Evolutionary conservation across 2,113 vertebrate species (phyloP).

Genomic region (Prolemur simus): DNA sequence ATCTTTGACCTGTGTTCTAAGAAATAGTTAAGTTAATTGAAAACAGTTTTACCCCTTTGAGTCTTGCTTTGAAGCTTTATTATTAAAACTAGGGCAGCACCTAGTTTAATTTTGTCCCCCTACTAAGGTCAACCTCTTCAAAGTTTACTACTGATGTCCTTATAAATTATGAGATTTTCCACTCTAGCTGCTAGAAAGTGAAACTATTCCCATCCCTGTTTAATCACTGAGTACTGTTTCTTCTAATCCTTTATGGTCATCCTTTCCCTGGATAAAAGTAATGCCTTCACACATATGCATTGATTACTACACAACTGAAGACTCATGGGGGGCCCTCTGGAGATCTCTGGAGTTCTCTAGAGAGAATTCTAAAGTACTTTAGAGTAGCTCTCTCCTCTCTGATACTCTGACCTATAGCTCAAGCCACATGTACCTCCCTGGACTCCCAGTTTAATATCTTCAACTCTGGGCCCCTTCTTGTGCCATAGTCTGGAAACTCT

Average conservation of each 20-base stretch:
- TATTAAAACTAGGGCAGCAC: not conserved
- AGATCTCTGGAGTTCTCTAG: not conserved
- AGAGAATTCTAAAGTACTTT: not conserved
- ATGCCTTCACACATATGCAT: not conserved
- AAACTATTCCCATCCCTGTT: not conserved
- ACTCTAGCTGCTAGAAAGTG: not conserved
- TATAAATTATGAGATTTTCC: not conserved
- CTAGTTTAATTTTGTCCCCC: not conserved
- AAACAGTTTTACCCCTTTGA: not conserved
- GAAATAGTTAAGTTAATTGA: not conserved
- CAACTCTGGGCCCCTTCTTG: not conserved
- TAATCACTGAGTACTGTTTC: not conserved
- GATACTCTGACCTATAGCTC: not conserved
- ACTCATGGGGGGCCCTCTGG: not conserved
- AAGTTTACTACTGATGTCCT: not conserved
- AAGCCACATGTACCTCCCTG: not conserved
- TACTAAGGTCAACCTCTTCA: not conserved
- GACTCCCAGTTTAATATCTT: not conserved
- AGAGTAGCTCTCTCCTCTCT: not conserved
- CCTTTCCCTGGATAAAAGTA: not conserved
- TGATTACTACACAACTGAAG: not conserved
- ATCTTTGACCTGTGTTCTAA: not conserved
- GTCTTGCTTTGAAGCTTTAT: not conserved
- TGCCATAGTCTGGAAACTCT: not conserved
- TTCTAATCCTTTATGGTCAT: not conserved